Evolutionary conservation across 2,888 invertebrate species (phyloP).

Genomic region (Eulithis testata): DNA sequence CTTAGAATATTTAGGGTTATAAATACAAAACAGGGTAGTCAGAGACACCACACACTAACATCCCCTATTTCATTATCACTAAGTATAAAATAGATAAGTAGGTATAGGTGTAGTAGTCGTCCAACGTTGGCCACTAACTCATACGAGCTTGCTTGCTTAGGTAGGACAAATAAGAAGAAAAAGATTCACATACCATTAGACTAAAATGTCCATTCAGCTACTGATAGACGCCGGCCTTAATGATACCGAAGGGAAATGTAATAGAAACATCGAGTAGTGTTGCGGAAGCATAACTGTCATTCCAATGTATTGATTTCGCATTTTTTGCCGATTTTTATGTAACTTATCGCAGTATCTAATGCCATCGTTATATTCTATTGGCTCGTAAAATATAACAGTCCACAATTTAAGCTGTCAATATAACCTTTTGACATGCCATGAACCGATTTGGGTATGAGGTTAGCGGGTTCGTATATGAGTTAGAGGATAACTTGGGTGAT

Average conservation of each 20-base stretch:
- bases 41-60: too few species aligned
- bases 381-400: conserved; percentile 52
- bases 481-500: background rate
- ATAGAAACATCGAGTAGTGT: conserved; percentile 52
- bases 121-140: too few species aligned
- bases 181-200: background rate
- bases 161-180: too few species aligned
- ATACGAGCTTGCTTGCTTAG: too few species aligned
- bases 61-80: too few species aligned
- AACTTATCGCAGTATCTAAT: conserved; percentile 46
- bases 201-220: conserved; percentile 1
- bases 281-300: conserved; percentile 45
- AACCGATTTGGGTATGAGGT: conserved; percentile 30
- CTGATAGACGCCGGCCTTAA: conserved; percentile 9
- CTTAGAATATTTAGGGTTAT: too few species aligned
- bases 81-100: too few species aligned
- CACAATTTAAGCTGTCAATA: conserved; percentile 54
- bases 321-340: conserved; percentile 54
- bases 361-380: conserved; percentile 41
- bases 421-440: conserved; percentile 56
- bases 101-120: too few species aligned
- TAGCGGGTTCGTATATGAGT: background rate
- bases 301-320: conserved; percentile 50
- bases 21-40: too few species aligned
- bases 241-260: conserved; percentile 45